A percentile compares a stretch with the other conserved stretches of the same genome.
Evolutionary conservation across 30 jellyfish, hydroid and myxozoan species (phyloP).

Genomic region (Haliclystus octoradiatus): DNA sequence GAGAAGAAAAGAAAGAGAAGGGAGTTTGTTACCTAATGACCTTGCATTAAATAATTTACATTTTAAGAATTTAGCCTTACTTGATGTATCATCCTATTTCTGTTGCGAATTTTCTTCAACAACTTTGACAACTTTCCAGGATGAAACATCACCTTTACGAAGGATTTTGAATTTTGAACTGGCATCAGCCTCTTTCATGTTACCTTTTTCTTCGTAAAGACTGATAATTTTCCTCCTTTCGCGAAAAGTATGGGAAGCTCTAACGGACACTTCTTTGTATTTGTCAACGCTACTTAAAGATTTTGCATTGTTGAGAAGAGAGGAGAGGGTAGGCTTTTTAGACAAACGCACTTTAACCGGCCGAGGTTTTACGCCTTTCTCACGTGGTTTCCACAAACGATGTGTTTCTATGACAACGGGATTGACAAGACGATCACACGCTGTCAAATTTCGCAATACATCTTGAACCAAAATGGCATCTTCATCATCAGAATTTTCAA

Average conservation of each 20-base stretch:
- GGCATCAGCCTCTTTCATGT: not conserved
- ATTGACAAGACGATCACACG: not conserved
- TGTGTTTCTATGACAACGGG: not conserved
- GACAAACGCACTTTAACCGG: not conserved
- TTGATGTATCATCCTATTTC: not conserved
- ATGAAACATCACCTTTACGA: not conserved
- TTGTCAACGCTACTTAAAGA: not conserved
- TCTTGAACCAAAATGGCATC: constrained; percentile 1
- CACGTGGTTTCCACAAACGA: not conserved
- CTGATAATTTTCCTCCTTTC: not conserved
- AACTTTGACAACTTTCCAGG: not conserved
- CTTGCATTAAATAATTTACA: too few relatives aligned
- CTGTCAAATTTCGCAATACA: not conserved
- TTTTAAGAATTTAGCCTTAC: not conserved
- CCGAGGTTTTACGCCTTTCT: not conserved
- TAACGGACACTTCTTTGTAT: not conserved
- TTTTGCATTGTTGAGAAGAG: not conserved
- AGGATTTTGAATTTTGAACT: not conserved
- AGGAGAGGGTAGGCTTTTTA: not conserved
- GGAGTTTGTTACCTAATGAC: too few relatives aligned
- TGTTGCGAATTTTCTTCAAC: too few relatives aligned
- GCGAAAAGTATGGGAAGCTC: not conserved
- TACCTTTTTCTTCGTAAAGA: not conserved
- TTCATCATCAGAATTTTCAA: not conserved
- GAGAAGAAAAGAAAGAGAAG: too few relatives aligned